Percentiles rank a stretch among this genome's conserved stretches.
Evolutionary conservation across 2,113 vertebrate genomes (phyloP).

Genomic region (Osmerus mordax): DNA sequence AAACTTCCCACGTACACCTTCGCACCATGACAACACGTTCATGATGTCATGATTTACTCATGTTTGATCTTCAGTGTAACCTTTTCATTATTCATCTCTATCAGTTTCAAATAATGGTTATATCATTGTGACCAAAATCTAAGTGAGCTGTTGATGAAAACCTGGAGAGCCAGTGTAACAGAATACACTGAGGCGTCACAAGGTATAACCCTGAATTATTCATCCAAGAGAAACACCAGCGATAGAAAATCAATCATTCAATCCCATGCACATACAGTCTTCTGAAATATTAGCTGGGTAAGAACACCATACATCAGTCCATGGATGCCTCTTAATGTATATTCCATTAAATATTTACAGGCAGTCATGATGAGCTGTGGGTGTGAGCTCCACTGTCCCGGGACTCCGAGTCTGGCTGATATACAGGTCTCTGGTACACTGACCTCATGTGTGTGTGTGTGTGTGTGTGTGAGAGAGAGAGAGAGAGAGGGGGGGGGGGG

Average conservation of each 20-base stretch:
- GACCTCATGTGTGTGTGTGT: conserved; percentile 12
- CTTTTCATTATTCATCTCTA: conserved; percentile 28
- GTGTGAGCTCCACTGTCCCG: conserved; percentile 3
- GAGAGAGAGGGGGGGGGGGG: not conserved
- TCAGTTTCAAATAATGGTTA: conserved; percentile 30
- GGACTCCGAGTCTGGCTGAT: conserved; percentile 31
- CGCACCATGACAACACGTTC: conserved; percentile 6
- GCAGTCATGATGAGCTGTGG: conserved; percentile 14
- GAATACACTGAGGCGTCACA: conserved; percentile 65
- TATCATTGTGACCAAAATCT: conserved; percentile 35
- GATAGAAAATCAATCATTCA: conserved; percentile 69
- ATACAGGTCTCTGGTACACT: conserved; percentile 20
- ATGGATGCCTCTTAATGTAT: conserved; percentile 72
- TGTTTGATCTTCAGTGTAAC: no score
- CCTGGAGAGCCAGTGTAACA: conserved; percentile 50
- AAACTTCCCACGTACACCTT: not conserved
- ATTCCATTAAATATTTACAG: conserved; percentile 71
- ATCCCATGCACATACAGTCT: conserved; percentile 54
- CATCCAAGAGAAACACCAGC: conserved; percentile 55
- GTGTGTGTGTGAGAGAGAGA: conserved; percentile 2
- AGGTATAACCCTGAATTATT: conserved; percentile 70
- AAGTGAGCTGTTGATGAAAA: conserved; percentile 31
- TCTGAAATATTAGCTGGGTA: conserved; percentile 66
- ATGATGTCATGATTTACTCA: not conserved
- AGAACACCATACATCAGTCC: conserved; percentile 58